These are phyloP conservation scores for Drosophila santomea DNA, from an alignment of 1,140 invertebrate genomes.

Conservation along the genomic window DNA sequence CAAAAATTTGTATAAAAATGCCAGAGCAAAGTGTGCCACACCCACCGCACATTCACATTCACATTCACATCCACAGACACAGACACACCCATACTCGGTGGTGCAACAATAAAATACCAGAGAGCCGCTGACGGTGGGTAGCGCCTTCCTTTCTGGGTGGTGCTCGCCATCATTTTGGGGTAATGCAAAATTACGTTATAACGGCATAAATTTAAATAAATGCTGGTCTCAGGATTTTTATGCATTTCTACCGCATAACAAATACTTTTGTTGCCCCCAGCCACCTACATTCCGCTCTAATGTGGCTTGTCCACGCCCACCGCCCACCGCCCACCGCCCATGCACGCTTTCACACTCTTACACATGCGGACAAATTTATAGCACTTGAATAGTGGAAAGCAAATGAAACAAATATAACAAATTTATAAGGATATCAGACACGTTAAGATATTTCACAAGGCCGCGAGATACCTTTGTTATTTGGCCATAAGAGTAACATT, in stretches of 20 bases:
- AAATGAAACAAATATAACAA: no score
- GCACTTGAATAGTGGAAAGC: background rate
- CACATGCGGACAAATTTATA: conserved; percentile 1
- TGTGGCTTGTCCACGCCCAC: conserved; percentile 62
- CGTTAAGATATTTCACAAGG: no score
- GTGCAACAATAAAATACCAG: conserved; percentile 73
- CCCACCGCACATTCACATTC: conserved; percentile 13
- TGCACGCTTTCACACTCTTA: conserved; percentile 6
- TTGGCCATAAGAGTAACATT: no score
- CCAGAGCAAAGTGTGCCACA: conserved; percentile 58
- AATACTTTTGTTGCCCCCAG: conserved; percentile 78
- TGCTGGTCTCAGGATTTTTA: conserved; percentile 84
- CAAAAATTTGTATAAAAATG: conserved; percentile 72
- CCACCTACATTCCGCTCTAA: conserved; percentile 67
- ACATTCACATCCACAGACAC: conserved; percentile 31
- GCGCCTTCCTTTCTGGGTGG: conserved; percentile 1
- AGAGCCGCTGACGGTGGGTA: conserved; percentile 41
- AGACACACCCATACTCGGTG: conserved; percentile 29
- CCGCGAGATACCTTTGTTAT: no score
- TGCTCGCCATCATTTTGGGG: conserved; percentile 71
- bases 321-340: conserved; percentile 29
- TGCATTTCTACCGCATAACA: conserved; percentile 84
- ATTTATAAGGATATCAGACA: no score
- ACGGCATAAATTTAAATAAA: conserved; percentile 85
- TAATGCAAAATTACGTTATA: conserved; percentile 84